These are phyloP conservation scores for Sebastes oblongus DNA, from an alignment of 2,797 vertebrate species.

Conservation along the genomic window DNA sequence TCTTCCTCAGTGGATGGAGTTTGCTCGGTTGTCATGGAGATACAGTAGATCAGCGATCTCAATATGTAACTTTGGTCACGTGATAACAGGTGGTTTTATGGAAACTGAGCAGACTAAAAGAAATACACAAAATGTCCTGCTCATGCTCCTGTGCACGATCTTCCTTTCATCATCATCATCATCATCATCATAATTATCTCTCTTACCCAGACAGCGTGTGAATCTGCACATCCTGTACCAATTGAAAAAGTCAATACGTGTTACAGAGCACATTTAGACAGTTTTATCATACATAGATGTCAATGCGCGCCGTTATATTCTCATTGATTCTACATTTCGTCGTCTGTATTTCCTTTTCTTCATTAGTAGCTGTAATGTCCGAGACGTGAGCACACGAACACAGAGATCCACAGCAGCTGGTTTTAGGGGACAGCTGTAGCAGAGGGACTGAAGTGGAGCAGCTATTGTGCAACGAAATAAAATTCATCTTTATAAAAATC, in stretches of 20 bases:
- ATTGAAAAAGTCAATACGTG: background rate
- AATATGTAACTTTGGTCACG: background rate
- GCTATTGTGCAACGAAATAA: constrained; percentile 12
- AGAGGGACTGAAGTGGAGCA: background rate
- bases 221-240: background rate
- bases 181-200: background rate
- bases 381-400: background rate
- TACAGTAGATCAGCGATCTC: background rate
- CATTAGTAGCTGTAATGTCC: background rate
- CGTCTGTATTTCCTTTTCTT: background rate
- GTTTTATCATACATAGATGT: background rate
- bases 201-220: background rate
- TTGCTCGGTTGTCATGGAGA: background rate
- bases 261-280: background rate
- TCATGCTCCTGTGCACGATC: background rate
- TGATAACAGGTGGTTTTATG: background rate
- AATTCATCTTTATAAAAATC: constrained; percentile 26
- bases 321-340: background rate
- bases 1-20: background rate
- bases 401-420: background rate
- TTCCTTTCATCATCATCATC: background rate
- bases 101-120: background rate
- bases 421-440: background rate
- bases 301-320: background rate
- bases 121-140: background rate